A percentile compares a stretch with the other conserved stretches of the same genome.
These are phyloP conservation scores for Eutrigla gurnardus DNA, from an alignment of 2,797 vertebrate genomes.

Conservation along the genomic window DNA sequence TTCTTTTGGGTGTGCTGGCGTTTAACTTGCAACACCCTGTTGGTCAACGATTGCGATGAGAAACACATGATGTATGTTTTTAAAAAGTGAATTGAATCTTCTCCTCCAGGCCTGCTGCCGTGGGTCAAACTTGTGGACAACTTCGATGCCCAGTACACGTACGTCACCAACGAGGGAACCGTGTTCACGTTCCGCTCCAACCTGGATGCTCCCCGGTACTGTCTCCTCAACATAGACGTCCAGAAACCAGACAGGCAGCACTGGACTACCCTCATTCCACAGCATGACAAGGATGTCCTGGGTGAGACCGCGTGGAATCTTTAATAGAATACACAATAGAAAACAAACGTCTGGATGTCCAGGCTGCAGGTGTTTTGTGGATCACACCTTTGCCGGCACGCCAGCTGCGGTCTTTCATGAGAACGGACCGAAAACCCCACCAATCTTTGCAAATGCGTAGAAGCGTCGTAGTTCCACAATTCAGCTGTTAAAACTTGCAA, in stretches of 20 bases:
- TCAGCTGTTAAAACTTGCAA: conserved; percentile 25
- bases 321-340: not conserved
- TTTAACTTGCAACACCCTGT: not conserved
- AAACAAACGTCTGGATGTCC: not conserved
- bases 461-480: conserved; percentile 42
- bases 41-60: not conserved
- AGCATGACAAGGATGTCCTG: conserved; percentile 84
- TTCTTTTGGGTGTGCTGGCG: not conserved
- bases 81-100: not conserved
- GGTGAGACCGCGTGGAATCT: conserved; percentile 68
- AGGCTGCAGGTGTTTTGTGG: not conserved
- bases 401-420: not conserved
- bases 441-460: conserved; percentile 3
- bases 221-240: conserved; percentile 83
- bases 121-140: conserved; percentile 86
- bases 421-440: conserved; percentile 21
- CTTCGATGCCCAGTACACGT: conserved; percentile 83
- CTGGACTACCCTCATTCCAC: conserved; percentile 81
- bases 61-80: not conserved
- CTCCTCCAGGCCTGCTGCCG: conserved; percentile 77
- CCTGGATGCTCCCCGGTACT: conserved; percentile 80
- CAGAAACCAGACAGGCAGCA: conserved; percentile 67
- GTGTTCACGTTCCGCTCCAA: conserved; percentile 84
- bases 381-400: not conserved
- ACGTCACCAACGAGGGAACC: conserved; percentile 82